Evolutionary conservation across 23 tunicate species (phyloP), one percentile per base, ranked within the genome.

Genomic region (Diplosoma virens): DNA sequence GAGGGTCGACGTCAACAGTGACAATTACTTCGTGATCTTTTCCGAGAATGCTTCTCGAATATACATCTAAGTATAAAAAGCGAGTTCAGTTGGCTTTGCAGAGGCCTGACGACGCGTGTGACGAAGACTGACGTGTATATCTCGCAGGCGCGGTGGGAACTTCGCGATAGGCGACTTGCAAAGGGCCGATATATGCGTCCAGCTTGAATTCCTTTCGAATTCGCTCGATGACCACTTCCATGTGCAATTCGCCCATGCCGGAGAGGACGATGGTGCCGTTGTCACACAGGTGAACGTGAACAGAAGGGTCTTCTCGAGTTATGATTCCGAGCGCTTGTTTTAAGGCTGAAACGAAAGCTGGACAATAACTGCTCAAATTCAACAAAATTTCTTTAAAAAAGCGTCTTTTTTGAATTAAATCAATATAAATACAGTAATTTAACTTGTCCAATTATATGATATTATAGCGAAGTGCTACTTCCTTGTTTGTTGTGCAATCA

Each of bases 171-270:
- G 97, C 97, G 4, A 92, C 87, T 41, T 88, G 86, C 7, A 88
- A 46, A 31, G 88, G 91, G 0, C 99, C 95, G 4, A 88, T 58
- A 26, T 78, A 69, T 37, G 82, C 88, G 41, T 87, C 75, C 1
- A 83, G 46, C 45, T 88, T 83, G 34, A 87, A 94, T 54, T 94
- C 99, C 16, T 83, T 74, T 47, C 50, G 66, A 9, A 94, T 79
- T 66, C 99, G 67, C 33, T 88, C 83, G 0, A 73, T 54, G 14
- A 87, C 34, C 17, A 94, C 60, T 0, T 94, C 99, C 80, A 94
- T 67, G 58, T 94, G 99, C 0, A 94, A 66, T 55, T 94, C 95
- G 21, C 99, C 99, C 99, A 94, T 94, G 34, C 99, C 99, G n/a
- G 93, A 87, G 28, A 94, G 28, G 2, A 67, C 56, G 45, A 84